These are phyloP conservation scores for Rotaria sp. DNA, from an alignment of 2,888 invertebrate genomes.

Conservation along the genomic window DNA sequence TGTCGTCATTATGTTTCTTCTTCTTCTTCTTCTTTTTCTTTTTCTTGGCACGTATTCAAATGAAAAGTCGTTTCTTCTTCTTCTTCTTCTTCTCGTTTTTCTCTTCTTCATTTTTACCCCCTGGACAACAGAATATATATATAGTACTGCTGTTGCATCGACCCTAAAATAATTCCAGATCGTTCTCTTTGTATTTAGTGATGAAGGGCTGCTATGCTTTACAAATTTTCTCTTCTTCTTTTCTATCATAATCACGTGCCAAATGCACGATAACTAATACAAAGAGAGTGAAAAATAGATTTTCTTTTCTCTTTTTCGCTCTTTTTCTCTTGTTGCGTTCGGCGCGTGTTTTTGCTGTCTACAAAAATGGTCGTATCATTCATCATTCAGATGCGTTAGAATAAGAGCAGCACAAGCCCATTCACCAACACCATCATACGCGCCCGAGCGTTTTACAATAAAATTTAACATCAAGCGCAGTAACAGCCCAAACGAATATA, in stretches of 20 bases:
- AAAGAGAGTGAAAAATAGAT: slow-evolving; percentile 22
- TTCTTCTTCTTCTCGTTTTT: background rate
- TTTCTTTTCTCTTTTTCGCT: slow-evolving; percentile 1
- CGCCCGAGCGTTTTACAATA: slow-evolving; percentile 22
- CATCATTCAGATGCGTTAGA: slow-evolving; percentile 17
- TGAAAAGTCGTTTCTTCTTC: background rate
- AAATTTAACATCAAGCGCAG: slow-evolving; percentile 18
- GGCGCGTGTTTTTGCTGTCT: slow-evolving; percentile 22
- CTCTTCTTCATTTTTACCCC: background rate
- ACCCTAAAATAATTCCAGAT: background rate
- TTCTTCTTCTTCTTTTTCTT: background rate
- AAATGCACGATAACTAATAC: background rate
- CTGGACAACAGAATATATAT: background rate
- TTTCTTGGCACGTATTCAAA: slow-evolving; percentile 1
- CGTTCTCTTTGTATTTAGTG: background rate
- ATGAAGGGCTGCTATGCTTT: background rate
- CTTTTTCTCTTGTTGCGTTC: slow-evolving; percentile 15
- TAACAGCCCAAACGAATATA: slow-evolving; percentile 13
- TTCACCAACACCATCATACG: slow-evolving; percentile 8
- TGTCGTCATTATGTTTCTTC: background rate
- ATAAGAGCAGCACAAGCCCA: slow-evolving; percentile 23
- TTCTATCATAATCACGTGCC: slow-evolving; percentile 5
- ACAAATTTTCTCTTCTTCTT: background rate
- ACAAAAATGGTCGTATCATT: slow-evolving; percentile 16
- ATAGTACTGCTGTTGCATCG: background rate